Percentiles rank a stretch among this genome's conserved stretches.
Conservation (phyloP, 2,888 invertebrate species). For the Ormyrus pomaceus region DNA sequence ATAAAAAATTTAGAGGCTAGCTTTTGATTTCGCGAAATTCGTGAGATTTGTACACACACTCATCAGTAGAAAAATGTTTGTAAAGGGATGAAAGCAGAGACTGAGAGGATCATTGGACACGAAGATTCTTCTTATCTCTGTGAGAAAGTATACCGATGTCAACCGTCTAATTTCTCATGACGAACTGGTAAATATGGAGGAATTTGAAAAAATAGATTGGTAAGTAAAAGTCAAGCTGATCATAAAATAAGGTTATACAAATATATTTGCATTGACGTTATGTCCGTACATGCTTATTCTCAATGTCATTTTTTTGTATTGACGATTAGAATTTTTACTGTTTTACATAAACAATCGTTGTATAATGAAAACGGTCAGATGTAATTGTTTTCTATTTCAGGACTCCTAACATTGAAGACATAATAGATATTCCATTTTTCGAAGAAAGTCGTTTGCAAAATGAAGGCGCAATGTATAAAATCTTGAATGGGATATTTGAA, state of each 20-base stretch:
- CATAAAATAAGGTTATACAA: conserved; percentile 9
- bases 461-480: conserved; percentile 67
- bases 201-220: conserved; percentile 67
- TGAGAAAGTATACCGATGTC: background rate
- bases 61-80: background rate
- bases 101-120: background rate
- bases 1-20: conserved; percentile 43
- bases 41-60: background rate
- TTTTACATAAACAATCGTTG: background rate
- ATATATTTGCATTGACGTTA: background rate
- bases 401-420: conserved; percentile 66
- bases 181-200: conserved; percentile 62
- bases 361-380: background rate
- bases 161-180: conserved; percentile 3
- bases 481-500: conserved; percentile 63
- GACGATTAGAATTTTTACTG: conserved; percentile 4
- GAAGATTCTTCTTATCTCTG: conserved; percentile 1
- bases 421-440: conserved; percentile 67
- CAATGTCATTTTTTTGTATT: background rate
- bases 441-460: conserved; percentile 62
- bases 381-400: conserved; percentile 57
- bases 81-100: background rate
- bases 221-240: conserved; percentile 52
- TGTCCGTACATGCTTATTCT: background rate
- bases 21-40: background rate